Base-by-base conservation (phyloP, 64 coral and sea anemone genomes). In the Orbicella faveolata region DNA sequence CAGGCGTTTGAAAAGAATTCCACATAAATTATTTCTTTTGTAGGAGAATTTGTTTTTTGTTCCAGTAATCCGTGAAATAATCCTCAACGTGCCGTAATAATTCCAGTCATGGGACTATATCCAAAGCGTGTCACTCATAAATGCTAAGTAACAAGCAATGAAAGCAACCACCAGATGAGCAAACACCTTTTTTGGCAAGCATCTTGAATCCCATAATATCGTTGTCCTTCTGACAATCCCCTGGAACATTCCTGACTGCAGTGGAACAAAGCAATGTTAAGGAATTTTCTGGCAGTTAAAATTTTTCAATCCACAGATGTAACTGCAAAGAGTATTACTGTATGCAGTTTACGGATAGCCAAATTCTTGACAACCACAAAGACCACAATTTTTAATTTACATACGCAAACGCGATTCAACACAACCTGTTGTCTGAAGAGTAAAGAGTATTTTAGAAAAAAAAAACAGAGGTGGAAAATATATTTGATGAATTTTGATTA, bases 331-430 rank as follows among this genome's bases (percentile, higher is more conserved):
- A 70, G 21, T 70, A 70, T 70, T 26, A 26, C 21, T 25, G 67
- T 25, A 25, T 70, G 4, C 21, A 25, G 34, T 83, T 83, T 26
- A 18, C 36, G 11, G 41, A 1, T 1, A 85, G 39, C 82, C 82
- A 85, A 84, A 73, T 85, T 73, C 65, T 30, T 72, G 9, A 67
- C 34, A 73, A 37, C 62, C 82, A 23, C 66, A 63, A 73, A 70
- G 51, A 52, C 65, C 82, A 51, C 34, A 36, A 63, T 21, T 65
- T 65, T 36, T 64, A 66, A 65, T 83, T 83, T 83, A 34, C 63
- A 83, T 44, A 23, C n/a, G 19, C 16, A 3, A 70, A 85, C 16
- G 13, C 23, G 21, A 15, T 63, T 23, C 34, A 20, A 1, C n/a
- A n/a, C 36, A n/a, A 85, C 82, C 82, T 85, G 82, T 66, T 85